Evolutionary conservation across 2,797 vertebrate species (phyloP), one percentile per base, ranked within the genome.

Genomic region (Phaenicophaeus curvirostris): DNA sequence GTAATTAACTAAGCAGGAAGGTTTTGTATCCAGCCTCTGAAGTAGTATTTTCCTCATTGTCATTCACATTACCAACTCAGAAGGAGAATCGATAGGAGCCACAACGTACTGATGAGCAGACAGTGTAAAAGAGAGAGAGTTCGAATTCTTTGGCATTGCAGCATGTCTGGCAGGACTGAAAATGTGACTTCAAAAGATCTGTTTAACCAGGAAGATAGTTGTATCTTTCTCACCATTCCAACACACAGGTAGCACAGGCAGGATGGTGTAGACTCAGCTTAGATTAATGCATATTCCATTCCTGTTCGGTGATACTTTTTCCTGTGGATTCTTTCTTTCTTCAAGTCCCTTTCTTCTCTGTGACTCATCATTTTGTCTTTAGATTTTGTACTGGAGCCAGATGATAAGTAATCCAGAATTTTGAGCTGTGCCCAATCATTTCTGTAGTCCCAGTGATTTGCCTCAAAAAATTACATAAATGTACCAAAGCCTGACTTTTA

Each of bases 361-460:
- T 93, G 77, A 90, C 63, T 90, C 93, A 94, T 89, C 71, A 27
- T 76, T 95, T 96, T 93, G 83, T 88, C 88, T 96, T 90, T 85
- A 79, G 77, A 66, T 91, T 66, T 87, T 93, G 88, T 79, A 76
- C 41, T 33, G 23, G 83, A 90, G 88, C 77, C 80, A 95, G 80
- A 87, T 67, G 81, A 41, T 21, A 94, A 87, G 77, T 42, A 86
- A 90, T 58, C 53, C 83, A 91, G 69, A 86, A 84, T 86, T 71
- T 6, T 93, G 77, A 84, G 85, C 73, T 84, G 42, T 66, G 83
- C 42, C 46, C 55, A 82, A 33, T 61, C 53, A 54, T 72, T 94
- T 2, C 7, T 44, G 54, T 66, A 78, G 41, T 42, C 73, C 69
- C 71, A 87, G 74, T 62, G 51, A 73, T 51, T 65, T 82, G 71